phyloP scores from a whole-genome alignment of 2,797 vertebrate genomes.

The Tenualosa ilisha region DNA sequence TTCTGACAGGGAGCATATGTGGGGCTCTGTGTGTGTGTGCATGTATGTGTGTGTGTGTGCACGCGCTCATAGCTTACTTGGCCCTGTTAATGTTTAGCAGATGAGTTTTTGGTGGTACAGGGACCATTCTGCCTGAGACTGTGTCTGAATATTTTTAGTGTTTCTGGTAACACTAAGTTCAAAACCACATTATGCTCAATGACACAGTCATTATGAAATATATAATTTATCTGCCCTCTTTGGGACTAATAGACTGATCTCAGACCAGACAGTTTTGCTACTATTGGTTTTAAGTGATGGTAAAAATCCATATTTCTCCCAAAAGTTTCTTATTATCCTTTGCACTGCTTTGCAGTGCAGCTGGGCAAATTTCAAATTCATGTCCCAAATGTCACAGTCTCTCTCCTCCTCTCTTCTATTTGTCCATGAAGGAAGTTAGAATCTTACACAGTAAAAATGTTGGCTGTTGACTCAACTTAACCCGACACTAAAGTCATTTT shows the following conservation, averaged over 20 bases:
- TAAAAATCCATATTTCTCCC: neutral
- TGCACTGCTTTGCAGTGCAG: neutral
- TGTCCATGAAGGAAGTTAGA: neutral
- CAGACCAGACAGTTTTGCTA: neutral
- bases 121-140: neutral
- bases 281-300: neutral
- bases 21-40: neutral
- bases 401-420: neutral
- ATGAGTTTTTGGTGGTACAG: neutral
- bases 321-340: neutral
- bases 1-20: conserved; percentile 42
- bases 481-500: no score
- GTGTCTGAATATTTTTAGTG: neutral
- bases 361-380: neutral
- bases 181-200: conserved; percentile 13
- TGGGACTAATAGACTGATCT: conserved; percentile 19
- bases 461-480: no score
- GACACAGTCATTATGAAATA: conserved; percentile 43
- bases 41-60: neutral
- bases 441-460: neutral
- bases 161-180: conserved; percentile 14
- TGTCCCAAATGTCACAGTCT: neutral
- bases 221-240: neutral
- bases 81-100: conserved; percentile 9
- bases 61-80: neutral